Evolutionary conservation across 1,140 invertebrate genomes (phyloP).

Genomic region (Drosophila lini): DNA sequence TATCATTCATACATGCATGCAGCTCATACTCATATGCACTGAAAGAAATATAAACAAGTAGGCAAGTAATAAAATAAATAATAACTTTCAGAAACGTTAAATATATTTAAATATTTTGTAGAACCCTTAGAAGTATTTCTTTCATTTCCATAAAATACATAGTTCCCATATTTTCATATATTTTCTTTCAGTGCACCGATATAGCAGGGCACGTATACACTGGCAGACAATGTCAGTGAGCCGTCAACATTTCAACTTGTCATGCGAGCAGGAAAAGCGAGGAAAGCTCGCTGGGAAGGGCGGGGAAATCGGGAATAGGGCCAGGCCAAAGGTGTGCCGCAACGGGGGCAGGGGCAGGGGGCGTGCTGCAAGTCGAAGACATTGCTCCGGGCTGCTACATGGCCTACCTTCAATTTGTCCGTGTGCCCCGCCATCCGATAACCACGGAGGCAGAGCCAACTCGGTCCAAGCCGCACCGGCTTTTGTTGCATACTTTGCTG

Average conservation of each 20-base stretch:
- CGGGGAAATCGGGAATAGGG: constrained; percentile 5
- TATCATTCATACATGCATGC: constrained; percentile 79
- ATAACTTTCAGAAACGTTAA: too few species aligned
- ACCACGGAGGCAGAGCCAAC: constrained; percentile 15
- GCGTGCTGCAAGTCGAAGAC: constrained; percentile 53
- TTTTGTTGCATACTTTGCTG: constrained; percentile 55
- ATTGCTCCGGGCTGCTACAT: constrained; percentile 47
- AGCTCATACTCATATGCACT: constrained; percentile 31
- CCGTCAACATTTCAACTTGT: constrained; percentile 82
- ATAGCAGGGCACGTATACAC: constrained; percentile 32
- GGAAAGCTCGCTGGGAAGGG: constrained; percentile 6
- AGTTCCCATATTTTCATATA: not conserved
- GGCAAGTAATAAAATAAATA: not conserved
- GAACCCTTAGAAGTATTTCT: not conserved
- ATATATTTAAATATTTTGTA: not conserved
- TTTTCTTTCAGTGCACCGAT: constrained; percentile 12
- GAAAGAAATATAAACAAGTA: not conserved
- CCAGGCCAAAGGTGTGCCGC: not conserved
- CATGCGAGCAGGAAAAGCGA: constrained; percentile 62
- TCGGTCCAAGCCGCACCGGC: constrained; percentile 6
- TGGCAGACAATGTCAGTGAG: constrained; percentile 65
- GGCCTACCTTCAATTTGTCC: constrained; percentile 78
- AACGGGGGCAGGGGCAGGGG: constrained; percentile 2
- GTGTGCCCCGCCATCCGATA: constrained; percentile 65
- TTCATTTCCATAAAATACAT: accelerated